phyloP scores from a whole-genome alignment of 2,888 invertebrate species.

The Pyrgus malvae region DNA sequence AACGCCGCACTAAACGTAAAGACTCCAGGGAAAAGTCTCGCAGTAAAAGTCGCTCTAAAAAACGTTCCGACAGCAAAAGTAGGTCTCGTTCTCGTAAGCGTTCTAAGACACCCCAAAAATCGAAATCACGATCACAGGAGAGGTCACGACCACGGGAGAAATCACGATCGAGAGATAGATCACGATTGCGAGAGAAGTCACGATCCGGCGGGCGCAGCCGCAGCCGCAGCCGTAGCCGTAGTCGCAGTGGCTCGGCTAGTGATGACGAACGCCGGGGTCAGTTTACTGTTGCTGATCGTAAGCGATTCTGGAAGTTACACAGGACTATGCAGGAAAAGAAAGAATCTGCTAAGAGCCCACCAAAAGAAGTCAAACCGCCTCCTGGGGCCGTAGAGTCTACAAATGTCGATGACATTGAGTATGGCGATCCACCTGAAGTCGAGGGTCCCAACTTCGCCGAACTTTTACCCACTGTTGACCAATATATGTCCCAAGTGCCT shows the following conservation, averaged over 20 bases:
- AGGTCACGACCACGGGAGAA: slow-evolving; percentile 46
- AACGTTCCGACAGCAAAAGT: slow-evolving; percentile 43
- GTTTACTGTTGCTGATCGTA: slow-evolving; percentile 73
- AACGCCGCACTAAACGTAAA: slow-evolving; percentile 44
- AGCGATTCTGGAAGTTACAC: slow-evolving; percentile 71
- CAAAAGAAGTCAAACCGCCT: slow-evolving; percentile 64
- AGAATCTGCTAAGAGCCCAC: slow-evolving; percentile 53
- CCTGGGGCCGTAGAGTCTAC: slow-evolving; percentile 65
- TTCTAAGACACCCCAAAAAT: slow-evolving; percentile 44
- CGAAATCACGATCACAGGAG: no score
- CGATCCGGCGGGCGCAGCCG: slow-evolving; percentile 50
- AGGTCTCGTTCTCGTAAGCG: slow-evolving; percentile 38
- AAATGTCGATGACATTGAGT: slow-evolving; percentile 61
- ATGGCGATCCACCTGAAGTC: slow-evolving; percentile 71
- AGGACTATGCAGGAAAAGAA: slow-evolving; percentile 55
- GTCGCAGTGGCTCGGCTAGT: slow-evolving; percentile 51
- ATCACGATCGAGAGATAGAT: not conserved
- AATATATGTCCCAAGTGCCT: slow-evolving; percentile 48
- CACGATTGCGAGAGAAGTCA: slow-evolving; percentile 32
- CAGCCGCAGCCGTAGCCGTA: slow-evolving; percentile 48
- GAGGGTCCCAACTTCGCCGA: slow-evolving; percentile 75
- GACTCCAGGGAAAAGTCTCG: slow-evolving; percentile 48
- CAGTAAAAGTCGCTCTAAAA: slow-evolving; percentile 51
- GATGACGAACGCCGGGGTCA: slow-evolving; percentile 71
- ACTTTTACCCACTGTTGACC: slow-evolving; percentile 51